phyloP scores from a whole-genome alignment of 2,888 invertebrate genomes.

The Polylopha cassiicola region DNA sequence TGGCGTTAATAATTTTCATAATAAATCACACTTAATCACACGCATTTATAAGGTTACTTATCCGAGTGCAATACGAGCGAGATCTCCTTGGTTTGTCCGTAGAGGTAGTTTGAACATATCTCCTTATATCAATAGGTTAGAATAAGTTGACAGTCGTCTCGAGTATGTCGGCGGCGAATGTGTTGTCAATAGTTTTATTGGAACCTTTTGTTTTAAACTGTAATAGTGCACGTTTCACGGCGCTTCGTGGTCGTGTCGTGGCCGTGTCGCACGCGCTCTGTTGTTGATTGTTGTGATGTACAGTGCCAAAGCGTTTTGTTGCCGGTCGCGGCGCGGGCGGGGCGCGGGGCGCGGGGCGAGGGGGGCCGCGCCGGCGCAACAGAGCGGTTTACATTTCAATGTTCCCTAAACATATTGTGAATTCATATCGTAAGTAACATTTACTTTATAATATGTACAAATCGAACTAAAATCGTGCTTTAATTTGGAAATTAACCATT shows the following conservation, averaged over 20 bases:
- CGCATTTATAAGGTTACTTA: constrained; percentile 1
- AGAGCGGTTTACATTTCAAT: constrained; percentile 33
- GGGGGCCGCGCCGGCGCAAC: too few relatives aligned
- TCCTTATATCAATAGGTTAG: constrained; percentile 21
- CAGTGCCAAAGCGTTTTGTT: constrained; percentile 20
- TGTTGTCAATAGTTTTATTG: too few relatives aligned
- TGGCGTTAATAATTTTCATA: too few relatives aligned
- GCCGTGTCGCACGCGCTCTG: too few relatives aligned
- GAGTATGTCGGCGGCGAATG: too few relatives aligned
- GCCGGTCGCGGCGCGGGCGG: too few relatives aligned
- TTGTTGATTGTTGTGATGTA: constrained; percentile 19
- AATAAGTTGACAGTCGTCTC: too few relatives aligned
- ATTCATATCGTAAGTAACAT: constrained; percentile 47
- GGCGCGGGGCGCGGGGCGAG: too few relatives aligned
- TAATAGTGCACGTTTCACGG: too few relatives aligned
- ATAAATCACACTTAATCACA: too few relatives aligned
- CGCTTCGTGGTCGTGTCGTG: too few relatives aligned
- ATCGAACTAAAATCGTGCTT: constrained; percentile 4
- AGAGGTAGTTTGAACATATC: constrained; percentile 19
- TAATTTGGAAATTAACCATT: constrained; percentile 2
- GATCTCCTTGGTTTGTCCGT: constrained; percentile 16
- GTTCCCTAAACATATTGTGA: constrained; percentile 50
- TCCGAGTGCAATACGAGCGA: constrained; percentile 19
- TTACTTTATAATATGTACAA: constrained; percentile 18
- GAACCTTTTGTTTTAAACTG: too few relatives aligned